Evolutionary conservation across 92 coral and sea anemone species (phyloP).

Genomic region (Actinernus sp.): DNA sequence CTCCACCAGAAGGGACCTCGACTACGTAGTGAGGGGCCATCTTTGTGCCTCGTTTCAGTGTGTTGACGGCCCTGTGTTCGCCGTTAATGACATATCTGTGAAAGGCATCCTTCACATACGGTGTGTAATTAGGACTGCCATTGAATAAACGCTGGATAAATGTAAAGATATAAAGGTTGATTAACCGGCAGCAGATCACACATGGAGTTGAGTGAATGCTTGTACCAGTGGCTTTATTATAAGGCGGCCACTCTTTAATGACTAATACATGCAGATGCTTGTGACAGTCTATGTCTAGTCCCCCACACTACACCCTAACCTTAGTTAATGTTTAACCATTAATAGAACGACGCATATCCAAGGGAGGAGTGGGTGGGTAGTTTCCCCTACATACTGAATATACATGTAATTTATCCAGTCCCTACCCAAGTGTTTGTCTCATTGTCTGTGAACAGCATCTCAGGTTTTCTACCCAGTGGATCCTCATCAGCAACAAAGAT

Average conservation of each 20-base stretch:
- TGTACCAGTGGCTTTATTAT: no score
- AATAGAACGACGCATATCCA: no score
- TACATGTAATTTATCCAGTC: no score
- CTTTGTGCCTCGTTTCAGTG: slow-evolving; percentile 71
- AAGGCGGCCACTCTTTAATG: no score
- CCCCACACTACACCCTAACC: no score
- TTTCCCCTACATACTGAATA: no score
- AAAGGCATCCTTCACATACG: slow-evolving; percentile 81
- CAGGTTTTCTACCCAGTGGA: slow-evolving; percentile 50
- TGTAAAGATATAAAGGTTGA: background rate
- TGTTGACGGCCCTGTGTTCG: slow-evolving; percentile 63
- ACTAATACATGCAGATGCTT: no score
- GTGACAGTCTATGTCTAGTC: no score
- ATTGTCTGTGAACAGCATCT: slow-evolving; percentile 84
- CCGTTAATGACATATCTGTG: slow-evolving; percentile 80
- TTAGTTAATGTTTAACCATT: no score
- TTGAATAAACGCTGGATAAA: slow-evolving; percentile 57
- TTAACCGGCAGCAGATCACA: background rate
- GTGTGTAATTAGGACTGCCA: slow-evolving; percentile 43
- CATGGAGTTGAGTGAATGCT: no score
- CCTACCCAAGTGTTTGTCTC: slow-evolving; percentile 79
- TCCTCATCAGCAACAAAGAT: slow-evolving; percentile 56
- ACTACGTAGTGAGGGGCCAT: slow-evolving; percentile 80
- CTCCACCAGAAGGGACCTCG: slow-evolving; percentile 69
- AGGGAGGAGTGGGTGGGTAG: no score